Percentiles rank a stretch among this genome's conserved stretches.
These are phyloP conservation scores for Acanthosepion esculentum DNA, from an alignment of 2,888 invertebrate genomes.

Conservation along the genomic window DNA sequence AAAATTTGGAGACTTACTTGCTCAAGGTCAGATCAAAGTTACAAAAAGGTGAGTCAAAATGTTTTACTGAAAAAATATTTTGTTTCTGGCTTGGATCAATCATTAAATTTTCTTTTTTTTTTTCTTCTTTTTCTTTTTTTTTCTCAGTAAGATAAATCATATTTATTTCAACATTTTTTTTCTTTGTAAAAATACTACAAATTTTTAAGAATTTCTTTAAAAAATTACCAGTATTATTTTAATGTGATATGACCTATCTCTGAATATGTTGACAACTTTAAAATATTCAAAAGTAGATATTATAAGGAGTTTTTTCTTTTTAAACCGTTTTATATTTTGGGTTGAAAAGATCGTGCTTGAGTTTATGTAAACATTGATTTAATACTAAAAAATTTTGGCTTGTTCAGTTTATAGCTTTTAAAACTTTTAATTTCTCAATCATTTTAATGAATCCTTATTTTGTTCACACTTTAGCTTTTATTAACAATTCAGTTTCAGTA, in stretches of 20 bases:
- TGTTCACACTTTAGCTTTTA: not conserved
- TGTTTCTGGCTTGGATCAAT: not conserved
- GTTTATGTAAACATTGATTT: not conserved
- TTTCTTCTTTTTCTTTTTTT: not conserved
- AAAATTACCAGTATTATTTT: not conserved
- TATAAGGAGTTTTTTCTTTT: not conserved
- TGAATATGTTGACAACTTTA: not conserved
- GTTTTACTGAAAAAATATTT: not conserved
- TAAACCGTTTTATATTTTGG: not conserved
- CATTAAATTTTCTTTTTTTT: not conserved
- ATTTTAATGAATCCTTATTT: not conserved
- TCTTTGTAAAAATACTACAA: too few species aligned
- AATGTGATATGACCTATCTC: not conserved
- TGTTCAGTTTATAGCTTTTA: not conserved
- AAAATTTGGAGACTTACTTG: not conserved
- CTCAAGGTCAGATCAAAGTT: not conserved
- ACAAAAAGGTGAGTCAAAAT: not conserved
- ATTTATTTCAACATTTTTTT: too few species aligned
- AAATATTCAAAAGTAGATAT: too few species aligned
- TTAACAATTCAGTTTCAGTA: not conserved
- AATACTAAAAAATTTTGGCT: not conserved
- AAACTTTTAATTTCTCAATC: not conserved
- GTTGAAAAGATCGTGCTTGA: not conserved
- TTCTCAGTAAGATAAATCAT: not conserved
- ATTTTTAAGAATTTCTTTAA: too few species aligned